A percentile compares a stretch with the other conserved stretches of the same genome.
phyloP scores from a whole-genome alignment of 2,797 vertebrate genomes.

The Betta splendens region DNA sequence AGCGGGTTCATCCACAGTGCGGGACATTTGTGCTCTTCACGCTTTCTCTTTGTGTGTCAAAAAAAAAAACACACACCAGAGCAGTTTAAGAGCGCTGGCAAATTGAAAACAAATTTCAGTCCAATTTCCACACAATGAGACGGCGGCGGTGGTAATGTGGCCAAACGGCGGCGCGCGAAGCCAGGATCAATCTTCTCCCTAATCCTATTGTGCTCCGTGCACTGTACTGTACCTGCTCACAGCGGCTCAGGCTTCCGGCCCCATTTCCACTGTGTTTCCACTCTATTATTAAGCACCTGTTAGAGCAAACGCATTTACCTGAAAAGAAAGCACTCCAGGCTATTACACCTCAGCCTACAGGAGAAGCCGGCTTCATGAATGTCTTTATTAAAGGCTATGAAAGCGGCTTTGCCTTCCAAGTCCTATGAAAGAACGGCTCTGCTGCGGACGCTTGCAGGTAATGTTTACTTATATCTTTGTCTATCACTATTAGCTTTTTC shows the following conservation, averaged over 20 bases:
- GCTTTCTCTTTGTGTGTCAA: constrained; percentile 32
- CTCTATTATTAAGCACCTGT: constrained; percentile 77
- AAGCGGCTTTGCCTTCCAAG: constrained; percentile 44
- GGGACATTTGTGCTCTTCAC: constrained; percentile 20
- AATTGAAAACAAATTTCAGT: constrained; percentile 75
- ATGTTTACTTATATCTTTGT: constrained; percentile 29
- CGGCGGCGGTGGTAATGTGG: constrained; percentile 67
- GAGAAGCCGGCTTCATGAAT: constrained; percentile 50
- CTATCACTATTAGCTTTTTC: constrained; percentile 14
- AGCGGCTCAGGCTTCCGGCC: constrained; percentile 66
- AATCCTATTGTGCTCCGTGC: constrained; percentile 76
- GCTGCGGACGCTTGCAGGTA: constrained; percentile 25
- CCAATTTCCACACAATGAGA: constrained; percentile 75
- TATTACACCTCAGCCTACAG: constrained; percentile 60
- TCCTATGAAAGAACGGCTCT: constrained; percentile 31
- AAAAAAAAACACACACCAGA: constrained; percentile 53
- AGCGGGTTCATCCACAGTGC: constrained; percentile 54
- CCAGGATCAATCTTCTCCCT: constrained; percentile 73
- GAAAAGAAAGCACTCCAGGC: constrained; percentile 66
- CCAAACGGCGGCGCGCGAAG: constrained; percentile 67
- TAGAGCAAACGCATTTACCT: constrained; percentile 69
- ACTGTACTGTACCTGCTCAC: constrained; percentile 77
- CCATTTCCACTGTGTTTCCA: constrained; percentile 53
- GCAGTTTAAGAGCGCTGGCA: constrained; percentile 58
- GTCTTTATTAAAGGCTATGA: constrained; percentile 54